Percentiles rank a stretch among this genome's conserved stretches.
These are phyloP conservation scores for Drosophila parabipectinata DNA, from an alignment of 1,140 invertebrate species.

Conservation along the genomic window DNA sequence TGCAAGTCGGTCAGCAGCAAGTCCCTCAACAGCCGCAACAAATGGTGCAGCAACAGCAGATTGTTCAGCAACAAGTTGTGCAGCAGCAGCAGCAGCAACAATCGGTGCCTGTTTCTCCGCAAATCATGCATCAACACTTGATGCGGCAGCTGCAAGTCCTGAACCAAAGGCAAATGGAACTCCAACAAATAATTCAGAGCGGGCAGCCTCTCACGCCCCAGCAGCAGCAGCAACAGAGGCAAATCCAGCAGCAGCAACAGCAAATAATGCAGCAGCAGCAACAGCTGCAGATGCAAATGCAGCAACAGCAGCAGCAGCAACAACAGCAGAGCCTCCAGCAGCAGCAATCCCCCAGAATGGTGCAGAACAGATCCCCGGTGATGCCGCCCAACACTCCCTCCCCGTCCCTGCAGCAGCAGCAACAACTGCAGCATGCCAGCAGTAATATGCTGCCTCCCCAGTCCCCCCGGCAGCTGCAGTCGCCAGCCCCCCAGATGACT, in stretches of 20 bases:
- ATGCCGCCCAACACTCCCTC: constrained; percentile 69
- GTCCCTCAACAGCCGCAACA: constrained; percentile 42
- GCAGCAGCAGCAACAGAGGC: constrained; percentile 66
- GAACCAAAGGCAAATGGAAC: constrained; percentile 78
- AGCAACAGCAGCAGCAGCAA: constrained; percentile 74
- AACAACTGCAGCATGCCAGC: constrained; percentile 63
- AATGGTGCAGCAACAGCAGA: constrained; percentile 43
- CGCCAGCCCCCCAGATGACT: constrained; percentile 82
- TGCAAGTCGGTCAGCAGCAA: constrained; percentile 47
- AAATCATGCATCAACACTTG: constrained; percentile 78
- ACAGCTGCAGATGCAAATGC: constrained; percentile 63
- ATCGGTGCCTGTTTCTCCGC: constrained; percentile 67
- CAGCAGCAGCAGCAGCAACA: constrained; percentile 60
- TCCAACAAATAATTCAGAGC: constrained; percentile 81
- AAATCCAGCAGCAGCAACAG: constrained; percentile 55
- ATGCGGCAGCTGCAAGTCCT: constrained; percentile 70
- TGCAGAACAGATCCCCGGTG: constrained; percentile 69
- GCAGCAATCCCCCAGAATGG: constrained; percentile 84
- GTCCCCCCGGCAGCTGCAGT: constrained; percentile 76
- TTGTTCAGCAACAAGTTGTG: constrained; percentile 49
- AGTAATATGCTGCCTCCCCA: constrained; percentile 74
- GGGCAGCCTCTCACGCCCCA: constrained; percentile 71
- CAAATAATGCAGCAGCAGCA: constrained; percentile 67
- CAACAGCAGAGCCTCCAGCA: constrained; percentile 73
- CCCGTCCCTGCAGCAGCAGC: constrained; percentile 69